Percentiles rank a stretch among this genome's conserved stretches.
Evolutionary conservation across 2,113 vertebrate genomes (phyloP).

Genomic region (Eulacestoma nigropectus): DNA sequence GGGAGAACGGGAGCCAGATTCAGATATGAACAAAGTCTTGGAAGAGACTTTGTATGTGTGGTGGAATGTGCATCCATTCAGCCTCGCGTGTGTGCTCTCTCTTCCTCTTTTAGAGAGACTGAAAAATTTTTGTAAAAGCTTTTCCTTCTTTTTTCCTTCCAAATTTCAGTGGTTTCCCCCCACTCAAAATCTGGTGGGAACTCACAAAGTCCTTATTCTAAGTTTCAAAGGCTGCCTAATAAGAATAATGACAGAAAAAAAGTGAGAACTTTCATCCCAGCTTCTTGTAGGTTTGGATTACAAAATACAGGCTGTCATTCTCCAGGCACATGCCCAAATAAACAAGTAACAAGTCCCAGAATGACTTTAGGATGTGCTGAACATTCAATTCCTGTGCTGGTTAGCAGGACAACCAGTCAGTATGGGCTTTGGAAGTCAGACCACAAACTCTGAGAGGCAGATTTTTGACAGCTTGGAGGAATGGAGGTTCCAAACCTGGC

Average conservation of each 20-base stretch:
- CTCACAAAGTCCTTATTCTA: not conserved
- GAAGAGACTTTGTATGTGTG: not conserved
- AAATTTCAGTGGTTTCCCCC: not conserved
- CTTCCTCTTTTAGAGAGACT: not conserved
- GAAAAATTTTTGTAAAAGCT: not conserved
- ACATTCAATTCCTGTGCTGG: not conserved
- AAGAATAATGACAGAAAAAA: not conserved
- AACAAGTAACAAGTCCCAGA: not conserved
- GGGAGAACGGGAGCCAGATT: not conserved
- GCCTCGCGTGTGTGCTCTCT: accelerated
- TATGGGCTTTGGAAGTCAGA: not conserved
- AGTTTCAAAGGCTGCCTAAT: not conserved
- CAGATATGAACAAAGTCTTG: not conserved
- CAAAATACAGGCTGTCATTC: not conserved
- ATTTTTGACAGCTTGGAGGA: not conserved
- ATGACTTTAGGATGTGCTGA: not conserved
- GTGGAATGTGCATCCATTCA: not conserved
- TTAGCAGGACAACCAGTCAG: not conserved
- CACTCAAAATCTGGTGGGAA: not conserved
- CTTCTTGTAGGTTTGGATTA: not conserved
- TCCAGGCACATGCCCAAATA: not conserved
- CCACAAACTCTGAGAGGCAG: not conserved
- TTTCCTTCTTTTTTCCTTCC: not conserved
- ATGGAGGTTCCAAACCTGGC: not conserved
- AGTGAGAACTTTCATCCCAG: not conserved